Base-by-base conservation (phyloP, 1,140 invertebrate species). In the Oncopeltus fasciatus region DNA sequence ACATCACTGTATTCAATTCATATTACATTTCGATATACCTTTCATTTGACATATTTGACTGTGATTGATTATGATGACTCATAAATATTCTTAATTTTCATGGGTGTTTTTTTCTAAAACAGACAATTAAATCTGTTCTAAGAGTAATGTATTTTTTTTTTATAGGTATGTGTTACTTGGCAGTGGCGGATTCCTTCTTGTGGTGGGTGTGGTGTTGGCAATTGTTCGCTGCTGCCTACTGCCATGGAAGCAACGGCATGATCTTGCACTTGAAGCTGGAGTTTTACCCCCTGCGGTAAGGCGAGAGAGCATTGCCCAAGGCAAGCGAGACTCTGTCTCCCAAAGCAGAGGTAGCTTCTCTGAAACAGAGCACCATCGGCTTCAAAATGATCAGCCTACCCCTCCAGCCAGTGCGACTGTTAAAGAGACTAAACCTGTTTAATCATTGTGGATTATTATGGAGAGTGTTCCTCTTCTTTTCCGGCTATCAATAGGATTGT, bases 151-250 rank as follows among this genome's bases (percentile, higher is more conserved):
- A 38, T 9, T 44, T 44, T 2, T 44, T 44, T 44, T 11, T 44
- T 44, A 16, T 16, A 44, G 43, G 66, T 83, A 83, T 70, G 14
- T 67, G 38, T 69, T 74, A 28, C 66, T 74, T 18, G 70, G 68
- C 27, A 70, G 68, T 21, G 73, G 73, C 8, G 68, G 68, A 16
- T 69, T 75, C 44, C 65, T 70, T 1, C 67, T 73, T 28, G 59
- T 72, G 8, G 65, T 75, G 38, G 68, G 73, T 24, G 67, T 74
- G 2, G 57, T 74, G 2, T 58, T 71, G 26, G 69, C 69, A 8
- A 65, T 70, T 0, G 64, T 69, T 1, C 65, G 68, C 1, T 70
- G 69, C 24, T 70, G 68, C 29, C 46, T 70, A 2, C 64, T 70
- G 1, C 69, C 69, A 1, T 70, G 68, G 69, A 58, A 64, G 31